These are phyloP conservation scores for Gymnothorax reevesii DNA, from an alignment of 2,797 vertebrate genomes.

Conservation along the genomic window DNA sequence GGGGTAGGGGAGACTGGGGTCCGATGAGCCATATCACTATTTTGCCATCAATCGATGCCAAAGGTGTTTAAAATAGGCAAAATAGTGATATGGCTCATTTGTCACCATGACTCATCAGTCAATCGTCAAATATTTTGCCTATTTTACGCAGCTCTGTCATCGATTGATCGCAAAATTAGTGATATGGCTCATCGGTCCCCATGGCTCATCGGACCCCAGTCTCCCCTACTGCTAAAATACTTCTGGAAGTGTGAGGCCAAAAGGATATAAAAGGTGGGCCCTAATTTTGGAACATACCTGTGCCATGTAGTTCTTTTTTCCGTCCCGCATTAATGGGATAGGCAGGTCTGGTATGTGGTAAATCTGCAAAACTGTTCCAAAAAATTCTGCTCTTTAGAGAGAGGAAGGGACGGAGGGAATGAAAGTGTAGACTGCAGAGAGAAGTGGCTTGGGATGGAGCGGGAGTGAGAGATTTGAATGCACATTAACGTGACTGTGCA, in stretches of 20 bases:
- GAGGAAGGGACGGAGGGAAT: neutral
- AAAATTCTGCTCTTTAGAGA: neutral
- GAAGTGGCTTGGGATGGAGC: neutral
- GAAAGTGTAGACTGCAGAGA: neutral
- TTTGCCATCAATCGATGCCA: too few relatives aligned
- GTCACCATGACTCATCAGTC: too few relatives aligned
- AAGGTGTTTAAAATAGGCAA: too few relatives aligned
- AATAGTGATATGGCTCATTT: too few relatives aligned
- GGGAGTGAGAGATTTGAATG: neutral
- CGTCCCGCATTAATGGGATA: neutral
- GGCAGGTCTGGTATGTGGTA: neutral
- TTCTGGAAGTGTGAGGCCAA: neutral
- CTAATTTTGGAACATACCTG: neutral
- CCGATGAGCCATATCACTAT: too few relatives aligned
- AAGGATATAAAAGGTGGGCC: neutral
- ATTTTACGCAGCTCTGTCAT: too few relatives aligned
- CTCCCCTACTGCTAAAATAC: neutral
- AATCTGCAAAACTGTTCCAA: neutral
- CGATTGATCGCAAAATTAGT: too few relatives aligned
- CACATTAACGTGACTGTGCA: neutral
- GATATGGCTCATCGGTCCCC: too few relatives aligned
- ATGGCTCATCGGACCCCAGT: too few relatives aligned
- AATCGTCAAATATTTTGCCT: too few relatives aligned
- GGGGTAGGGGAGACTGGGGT: too few relatives aligned
- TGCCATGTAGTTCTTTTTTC: neutral